Evolutionary conservation across 2,888 invertebrate genomes (phyloP), one percentile per base, ranked within the genome.

Genomic region (Epinotia brunnichana): DNA sequence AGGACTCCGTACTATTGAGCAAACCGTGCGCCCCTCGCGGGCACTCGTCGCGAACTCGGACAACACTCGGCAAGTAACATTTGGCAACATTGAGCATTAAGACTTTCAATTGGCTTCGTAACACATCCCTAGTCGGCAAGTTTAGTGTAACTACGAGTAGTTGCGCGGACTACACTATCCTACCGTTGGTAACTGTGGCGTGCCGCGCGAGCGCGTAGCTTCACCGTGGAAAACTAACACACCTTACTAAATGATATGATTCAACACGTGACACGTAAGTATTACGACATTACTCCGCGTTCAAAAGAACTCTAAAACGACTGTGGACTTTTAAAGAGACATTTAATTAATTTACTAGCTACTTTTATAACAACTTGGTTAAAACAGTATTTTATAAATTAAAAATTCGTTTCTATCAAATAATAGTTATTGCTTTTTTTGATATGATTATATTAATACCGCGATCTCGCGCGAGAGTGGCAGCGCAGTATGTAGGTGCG

Each of bases 41-140:
- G 86, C 85, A 82, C 78, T 80, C 79, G 82, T 81, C 83, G 87
- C 82, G 81, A 88, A 87, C 89, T 79, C 80, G 87, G 90, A 91
- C 90, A 90, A 90, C 87, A 90, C 86, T 88, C 88, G 92, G 92
- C 92, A 92, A 92, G 92, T 91, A 87, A 89, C 91, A 91, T 93
- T 93, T 93, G 93, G 93, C 93, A 92, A 92, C 90, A 92, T 93
- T 93, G 93, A 93, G 93, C 93, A 93, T 92, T 88, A 87, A 89
- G 88, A 90, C 90, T 87, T 88, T 89, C 85, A 84, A 90, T 91
- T 91, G 90, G 91, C 90, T 88, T 90, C 86, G 86, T 87, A 87
- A 85, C 86, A 85, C 79, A 83, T 86, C 87, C 88, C 85, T 83
- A 79, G 81, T 82, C 19, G 54, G 87, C 87, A 87, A 85, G 79